Conservation (phyloP, 2,888 invertebrate genomes). For the Anoplius nigerrimus region DNA sequence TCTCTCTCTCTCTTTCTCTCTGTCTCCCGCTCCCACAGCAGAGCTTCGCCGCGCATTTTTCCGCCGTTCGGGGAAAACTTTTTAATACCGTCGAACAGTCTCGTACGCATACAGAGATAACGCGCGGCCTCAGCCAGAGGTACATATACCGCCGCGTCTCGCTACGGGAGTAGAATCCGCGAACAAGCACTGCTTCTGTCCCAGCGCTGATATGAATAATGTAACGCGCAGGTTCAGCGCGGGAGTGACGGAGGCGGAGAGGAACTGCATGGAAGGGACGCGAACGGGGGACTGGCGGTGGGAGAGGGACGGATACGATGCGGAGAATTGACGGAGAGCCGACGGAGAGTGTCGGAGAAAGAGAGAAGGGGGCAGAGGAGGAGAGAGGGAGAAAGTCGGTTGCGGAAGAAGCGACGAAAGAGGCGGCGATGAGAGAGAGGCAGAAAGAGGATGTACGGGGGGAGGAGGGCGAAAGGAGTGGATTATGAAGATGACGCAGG, state of each 20-base stretch:
- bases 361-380: background rate
- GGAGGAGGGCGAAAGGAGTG: conserved; percentile 13
- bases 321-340: conserved; percentile 4
- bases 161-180: conserved; percentile 34
- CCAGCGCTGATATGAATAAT: conserved; percentile 55
- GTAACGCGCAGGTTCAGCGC: conserved; percentile 39
- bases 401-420: conserved; percentile 10
- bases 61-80: conserved; percentile 17
- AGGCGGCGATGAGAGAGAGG: conserved; percentile 20
- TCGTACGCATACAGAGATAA: background rate
- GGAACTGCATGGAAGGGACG: conserved; percentile 3
- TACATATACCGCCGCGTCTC: conserved; percentile 20
- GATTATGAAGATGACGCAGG: conserved; percentile 34
- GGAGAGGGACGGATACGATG: background rate
- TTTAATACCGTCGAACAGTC: conserved; percentile 8
- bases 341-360: conserved; percentile 19
- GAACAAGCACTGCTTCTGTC: conserved; percentile 48
- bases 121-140: background rate
- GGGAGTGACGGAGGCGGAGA: conserved; percentile 27
- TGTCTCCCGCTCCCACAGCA: conserved; percentile 1
- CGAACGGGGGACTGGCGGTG: conserved; percentile 2
- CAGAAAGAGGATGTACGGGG: conserved; percentile 14
- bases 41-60: conserved; percentile 14
- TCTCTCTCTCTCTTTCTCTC: background rate
- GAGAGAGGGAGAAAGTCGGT: conserved; percentile 3